phyloP scores from a whole-genome alignment of 92 coral and sea anemone genomes.

The Palythoa grandiflora region DNA sequence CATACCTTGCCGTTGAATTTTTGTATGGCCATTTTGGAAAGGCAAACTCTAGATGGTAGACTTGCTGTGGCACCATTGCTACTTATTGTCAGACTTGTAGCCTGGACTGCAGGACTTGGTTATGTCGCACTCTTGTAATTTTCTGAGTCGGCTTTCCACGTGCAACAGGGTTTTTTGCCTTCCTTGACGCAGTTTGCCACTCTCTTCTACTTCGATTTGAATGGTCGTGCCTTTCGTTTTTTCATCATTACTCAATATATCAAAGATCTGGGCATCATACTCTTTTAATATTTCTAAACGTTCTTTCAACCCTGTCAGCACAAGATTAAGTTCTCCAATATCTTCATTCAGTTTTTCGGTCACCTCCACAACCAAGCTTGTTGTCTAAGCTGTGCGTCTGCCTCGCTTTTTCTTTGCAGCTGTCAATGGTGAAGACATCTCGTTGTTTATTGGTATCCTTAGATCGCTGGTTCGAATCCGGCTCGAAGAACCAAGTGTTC shows the following conservation, averaged over 20 bases:
- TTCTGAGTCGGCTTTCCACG: background rate
- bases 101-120: background rate
- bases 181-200: conserved; percentile 18
- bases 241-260: conserved; percentile 1
- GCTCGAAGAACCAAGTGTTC: conserved; percentile 14
- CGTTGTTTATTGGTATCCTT: background rate
- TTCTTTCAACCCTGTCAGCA: conserved; percentile 23
- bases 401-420: conserved; percentile 10
- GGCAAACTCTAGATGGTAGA: background rate
- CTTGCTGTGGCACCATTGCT: background rate
- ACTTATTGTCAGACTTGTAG: background rate
- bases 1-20: background rate
- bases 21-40: background rate
- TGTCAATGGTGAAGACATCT: conserved; percentile 2
- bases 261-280: background rate
- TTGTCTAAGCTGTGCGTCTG: conserved; percentile 7
- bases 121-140: background rate
- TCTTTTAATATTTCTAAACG: conserved; percentile 12
- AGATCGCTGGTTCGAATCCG: background rate
- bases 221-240: conserved; percentile 18
- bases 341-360: conserved; percentile 11
- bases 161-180: background rate
- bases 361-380: conserved; percentile 1
- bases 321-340: conserved; percentile 22
- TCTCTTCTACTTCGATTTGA: conserved; percentile 6